These are phyloP conservation scores for Penelope pileata DNA, from an alignment of 2,113 vertebrate species.

Conservation along the genomic window DNA sequence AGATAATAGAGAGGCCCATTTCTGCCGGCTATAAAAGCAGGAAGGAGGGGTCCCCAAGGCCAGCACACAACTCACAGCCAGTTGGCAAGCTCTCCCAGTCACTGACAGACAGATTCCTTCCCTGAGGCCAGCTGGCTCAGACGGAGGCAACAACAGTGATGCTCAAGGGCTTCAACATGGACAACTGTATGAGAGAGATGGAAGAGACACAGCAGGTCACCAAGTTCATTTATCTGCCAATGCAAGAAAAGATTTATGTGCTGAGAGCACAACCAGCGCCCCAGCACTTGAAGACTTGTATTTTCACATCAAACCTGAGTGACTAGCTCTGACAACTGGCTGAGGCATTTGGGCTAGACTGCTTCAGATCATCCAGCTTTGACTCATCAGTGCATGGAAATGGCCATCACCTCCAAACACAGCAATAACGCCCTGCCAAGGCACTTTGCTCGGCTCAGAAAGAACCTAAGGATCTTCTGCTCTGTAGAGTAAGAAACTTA, in stretches of 20 bases:
- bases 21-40: conserved; percentile 21
- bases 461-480: no score
- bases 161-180: conserved; percentile 18
- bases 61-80: conserved; percentile 55
- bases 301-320: background rate
- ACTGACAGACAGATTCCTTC: conserved; percentile 42
- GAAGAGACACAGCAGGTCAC: conserved; percentile 46
- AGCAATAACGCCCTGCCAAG: background rate
- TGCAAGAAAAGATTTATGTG: background rate
- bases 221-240: conserved; percentile 29
- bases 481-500: background rate
- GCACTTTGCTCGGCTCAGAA: background rate
- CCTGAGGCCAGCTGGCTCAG: conserved; percentile 43
- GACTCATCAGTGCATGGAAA: background rate
- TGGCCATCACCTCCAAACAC: background rate
- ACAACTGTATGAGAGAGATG: background rate
- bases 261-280: background rate
- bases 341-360: background rate
- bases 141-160: conserved; percentile 8
- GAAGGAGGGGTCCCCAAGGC: conserved; percentile 41
- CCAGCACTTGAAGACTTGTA: background rate
- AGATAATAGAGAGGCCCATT: conserved; percentile 16
- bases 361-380: background rate
- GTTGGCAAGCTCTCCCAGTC: background rate
- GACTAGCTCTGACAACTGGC: background rate